Evolutionary conservation across 2,113 vertebrate genomes (phyloP).

Genomic region (Thalassarche chlororhynchos): DNA sequence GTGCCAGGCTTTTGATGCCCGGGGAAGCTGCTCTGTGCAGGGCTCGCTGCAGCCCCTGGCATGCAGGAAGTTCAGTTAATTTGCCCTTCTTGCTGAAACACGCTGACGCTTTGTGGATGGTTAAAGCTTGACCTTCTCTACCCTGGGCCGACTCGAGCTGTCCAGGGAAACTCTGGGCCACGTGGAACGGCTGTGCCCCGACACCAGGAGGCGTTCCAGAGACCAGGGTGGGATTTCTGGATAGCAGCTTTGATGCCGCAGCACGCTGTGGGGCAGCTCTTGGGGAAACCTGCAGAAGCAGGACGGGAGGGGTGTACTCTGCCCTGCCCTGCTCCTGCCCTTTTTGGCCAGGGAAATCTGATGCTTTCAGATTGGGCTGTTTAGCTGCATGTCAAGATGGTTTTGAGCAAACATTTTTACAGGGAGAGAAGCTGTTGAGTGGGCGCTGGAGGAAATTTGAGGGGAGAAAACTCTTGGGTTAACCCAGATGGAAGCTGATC

Average conservation of each 20-base stretch:
- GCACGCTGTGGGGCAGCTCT: not conserved
- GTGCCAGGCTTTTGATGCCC: not conserved
- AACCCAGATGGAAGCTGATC: constrained; percentile 31
- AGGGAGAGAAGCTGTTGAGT: not conserved
- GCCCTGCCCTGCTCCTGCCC: not conserved
- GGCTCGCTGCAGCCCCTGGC: not conserved
- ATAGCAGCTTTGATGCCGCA: not conserved
- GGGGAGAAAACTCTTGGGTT: not conserved
- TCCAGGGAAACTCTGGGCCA: not conserved
- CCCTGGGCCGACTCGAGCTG: not conserved
- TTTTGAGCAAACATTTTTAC: constrained; percentile 3
- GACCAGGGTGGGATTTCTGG: not conserved
- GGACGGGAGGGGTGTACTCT: rapidly evolving
- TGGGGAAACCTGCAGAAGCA: not conserved
- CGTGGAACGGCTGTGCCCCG: rapidly evolving
- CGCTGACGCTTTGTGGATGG: not conserved
- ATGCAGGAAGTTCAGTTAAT: not conserved
- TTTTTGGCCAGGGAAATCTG: not conserved
- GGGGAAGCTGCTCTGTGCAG: not conserved
- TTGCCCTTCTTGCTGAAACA: not conserved
- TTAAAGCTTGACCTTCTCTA: not conserved
- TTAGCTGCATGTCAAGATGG: not conserved
- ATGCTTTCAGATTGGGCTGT: not conserved
- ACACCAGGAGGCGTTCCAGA: not conserved
- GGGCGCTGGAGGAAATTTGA: not conserved